phyloP scores from a whole-genome alignment of 2,797 vertebrate species.

The Menidia menidia region DNA sequence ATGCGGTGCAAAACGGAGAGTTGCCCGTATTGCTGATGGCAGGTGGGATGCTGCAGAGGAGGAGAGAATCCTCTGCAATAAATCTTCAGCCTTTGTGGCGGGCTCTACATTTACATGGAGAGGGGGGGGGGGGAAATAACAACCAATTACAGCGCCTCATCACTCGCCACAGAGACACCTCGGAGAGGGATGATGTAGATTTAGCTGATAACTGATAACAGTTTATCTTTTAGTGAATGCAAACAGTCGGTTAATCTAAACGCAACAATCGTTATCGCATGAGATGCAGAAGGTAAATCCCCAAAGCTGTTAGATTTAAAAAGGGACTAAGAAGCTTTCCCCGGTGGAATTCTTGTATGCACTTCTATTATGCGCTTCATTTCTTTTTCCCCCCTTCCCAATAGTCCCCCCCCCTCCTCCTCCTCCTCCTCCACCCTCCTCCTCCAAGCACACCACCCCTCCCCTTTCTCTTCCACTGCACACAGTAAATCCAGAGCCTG shows the following conservation, averaged over 20 bases:
- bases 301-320: slow-evolving; percentile 35
- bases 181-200: slow-evolving; percentile 33
- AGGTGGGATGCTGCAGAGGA: slow-evolving; percentile 68
- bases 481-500: slow-evolving; percentile 88
- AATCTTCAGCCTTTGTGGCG: slow-evolving; percentile 49
- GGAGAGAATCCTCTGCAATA: slow-evolving; percentile 57
- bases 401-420: background rate
- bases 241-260: slow-evolving; percentile 45
- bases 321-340: slow-evolving; percentile 32
- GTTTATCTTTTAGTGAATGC: slow-evolving; percentile 44
- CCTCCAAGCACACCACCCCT: slow-evolving; percentile 45
- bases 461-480: slow-evolving; percentile 66
- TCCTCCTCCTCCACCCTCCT: background rate
- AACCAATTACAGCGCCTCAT: slow-evolving; percentile 44
- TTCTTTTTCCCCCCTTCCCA: slow-evolving; percentile 33
- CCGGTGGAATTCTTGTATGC: slow-evolving; percentile 47
- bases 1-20: slow-evolving; percentile 58
- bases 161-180: slow-evolving; percentile 34
- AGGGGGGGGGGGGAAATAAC: slow-evolving; percentile 32
- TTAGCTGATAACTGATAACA: slow-evolving; percentile 44
- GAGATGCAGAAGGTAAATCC: slow-evolving; percentile 50
- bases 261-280: slow-evolving; percentile 37
- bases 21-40: slow-evolving; percentile 60
- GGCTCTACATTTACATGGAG: slow-evolving; percentile 33
- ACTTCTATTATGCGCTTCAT: slow-evolving; percentile 55